These are phyloP conservation scores for Ovibos moschatus DNA, from an alignment of 2,113 vertebrate species.

Conservation along the genomic window DNA sequence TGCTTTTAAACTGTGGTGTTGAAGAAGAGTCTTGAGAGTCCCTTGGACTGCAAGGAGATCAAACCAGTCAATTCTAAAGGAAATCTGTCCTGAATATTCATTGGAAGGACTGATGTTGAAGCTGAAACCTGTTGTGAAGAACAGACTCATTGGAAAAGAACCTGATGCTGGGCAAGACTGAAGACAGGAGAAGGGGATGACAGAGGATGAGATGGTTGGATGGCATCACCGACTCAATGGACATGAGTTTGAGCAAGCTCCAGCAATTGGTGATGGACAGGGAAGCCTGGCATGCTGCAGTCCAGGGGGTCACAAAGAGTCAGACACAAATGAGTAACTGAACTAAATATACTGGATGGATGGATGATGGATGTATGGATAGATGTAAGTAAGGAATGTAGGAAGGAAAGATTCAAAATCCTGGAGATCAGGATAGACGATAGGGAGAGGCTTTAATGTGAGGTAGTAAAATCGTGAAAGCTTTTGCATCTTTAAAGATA, in stretches of 20 bases:
- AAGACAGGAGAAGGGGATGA: neutral
- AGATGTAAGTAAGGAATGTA: neutral
- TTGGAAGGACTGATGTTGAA: neutral
- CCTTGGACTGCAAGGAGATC: neutral
- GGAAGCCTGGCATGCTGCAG: neutral
- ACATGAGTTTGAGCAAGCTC: neutral
- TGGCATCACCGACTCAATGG: neutral
- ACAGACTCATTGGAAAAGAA: neutral
- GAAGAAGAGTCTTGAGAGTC: neutral
- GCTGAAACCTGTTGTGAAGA: neutral
- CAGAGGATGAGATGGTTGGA: neutral
- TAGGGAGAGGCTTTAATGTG: neutral
- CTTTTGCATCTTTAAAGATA: neutral
- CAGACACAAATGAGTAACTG: neutral
- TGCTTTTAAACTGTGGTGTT: neutral
- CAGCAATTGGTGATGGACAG: neutral
- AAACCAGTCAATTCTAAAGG: neutral
- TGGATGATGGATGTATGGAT: neutral
- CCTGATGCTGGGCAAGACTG: neutral
- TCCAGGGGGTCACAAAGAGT: neutral
- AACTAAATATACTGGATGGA: neutral
- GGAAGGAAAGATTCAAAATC: neutral
- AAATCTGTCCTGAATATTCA: neutral
- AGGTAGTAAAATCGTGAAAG: neutral
- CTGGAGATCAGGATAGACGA: neutral